These are phyloP conservation scores for Notamacropus eugenii DNA, from an alignment of 2,797 vertebrate genomes.

Conservation along the genomic window DNA sequence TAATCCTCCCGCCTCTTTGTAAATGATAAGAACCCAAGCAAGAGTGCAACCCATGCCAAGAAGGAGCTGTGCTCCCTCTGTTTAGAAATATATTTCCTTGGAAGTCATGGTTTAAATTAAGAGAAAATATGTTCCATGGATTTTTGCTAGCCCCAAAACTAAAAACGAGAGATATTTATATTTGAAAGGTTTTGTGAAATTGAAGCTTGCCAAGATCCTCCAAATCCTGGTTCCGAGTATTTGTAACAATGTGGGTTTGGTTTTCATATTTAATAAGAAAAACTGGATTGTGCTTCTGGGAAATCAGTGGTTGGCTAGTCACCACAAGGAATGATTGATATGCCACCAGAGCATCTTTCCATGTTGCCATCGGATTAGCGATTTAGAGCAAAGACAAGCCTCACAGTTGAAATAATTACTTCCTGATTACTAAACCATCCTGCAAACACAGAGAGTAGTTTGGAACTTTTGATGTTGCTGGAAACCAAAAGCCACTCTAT, in stretches of 20 bases:
- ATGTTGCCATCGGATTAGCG: not conserved
- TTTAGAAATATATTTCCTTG: not conserved
- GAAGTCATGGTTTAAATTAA: not conserved
- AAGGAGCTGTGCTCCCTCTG: not conserved
- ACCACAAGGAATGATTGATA: not conserved
- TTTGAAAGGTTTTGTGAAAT: not conserved
- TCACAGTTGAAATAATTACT: not conserved
- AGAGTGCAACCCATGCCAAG: not conserved
- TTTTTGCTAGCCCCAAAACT: not conserved
- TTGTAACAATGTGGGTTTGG: not conserved
- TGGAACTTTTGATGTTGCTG: conserved; percentile 3
- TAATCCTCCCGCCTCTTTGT: not conserved
- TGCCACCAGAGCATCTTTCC: not conserved
- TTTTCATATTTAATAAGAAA: not conserved
- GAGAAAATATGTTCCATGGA: not conserved
- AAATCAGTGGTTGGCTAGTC: not conserved
- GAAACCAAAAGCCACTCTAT: not conserved
- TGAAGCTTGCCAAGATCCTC: not conserved
- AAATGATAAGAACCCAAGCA: not conserved
- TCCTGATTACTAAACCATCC: not conserved
- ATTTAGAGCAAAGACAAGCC: not conserved
- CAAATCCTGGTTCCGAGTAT: not conserved
- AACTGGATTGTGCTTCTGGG: conserved; percentile 10
- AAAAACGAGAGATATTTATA: conserved; percentile 3
- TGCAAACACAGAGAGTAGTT: not conserved